phyloP scores from a whole-genome alignment of 2,888 invertebrate genomes.

The Eilema depressum region DNA sequence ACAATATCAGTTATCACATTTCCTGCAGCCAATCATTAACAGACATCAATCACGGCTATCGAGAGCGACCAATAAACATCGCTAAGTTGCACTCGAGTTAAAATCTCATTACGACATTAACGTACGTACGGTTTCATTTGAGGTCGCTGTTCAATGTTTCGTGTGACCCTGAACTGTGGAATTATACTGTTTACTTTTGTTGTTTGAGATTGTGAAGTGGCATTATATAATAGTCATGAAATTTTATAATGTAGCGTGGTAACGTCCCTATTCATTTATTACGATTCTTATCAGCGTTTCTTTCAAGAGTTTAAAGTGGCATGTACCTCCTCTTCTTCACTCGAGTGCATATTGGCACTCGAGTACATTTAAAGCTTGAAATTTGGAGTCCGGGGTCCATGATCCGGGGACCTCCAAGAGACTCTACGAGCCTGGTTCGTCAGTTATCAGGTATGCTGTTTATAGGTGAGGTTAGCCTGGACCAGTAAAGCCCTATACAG shows the following conservation, averaged over 20 bases:
- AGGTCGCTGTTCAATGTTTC: slow-evolving; percentile 39
- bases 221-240: background rate
- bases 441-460: too few relatives aligned
- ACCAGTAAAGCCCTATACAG: too few relatives aligned
- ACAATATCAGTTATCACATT: slow-evolving; percentile 22
- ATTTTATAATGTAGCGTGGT: background rate
- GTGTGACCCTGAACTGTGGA: slow-evolving; percentile 44
- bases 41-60: slow-evolving; percentile 45
- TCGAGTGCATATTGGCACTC: too few relatives aligned
- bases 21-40: slow-evolving; percentile 40
- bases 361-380: too few relatives aligned
- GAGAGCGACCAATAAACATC: slow-evolving; percentile 43
- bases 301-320: background rate
- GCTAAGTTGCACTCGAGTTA: slow-evolving; percentile 52
- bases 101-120: slow-evolving; percentile 51
- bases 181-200: slow-evolving; percentile 26
- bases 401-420: too few relatives aligned
- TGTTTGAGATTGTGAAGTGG: slow-evolving; percentile 2
- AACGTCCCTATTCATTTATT: too few relatives aligned
- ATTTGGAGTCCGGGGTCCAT: too few relatives aligned
- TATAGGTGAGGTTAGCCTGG: background rate
- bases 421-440: too few relatives aligned
- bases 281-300: too few relatives aligned
- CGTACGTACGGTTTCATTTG: slow-evolving; percentile 51
- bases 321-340: too few relatives aligned